These are phyloP conservation scores for Alces alces DNA, from an alignment of 2,113 vertebrate species.

Conservation along the genomic window DNA sequence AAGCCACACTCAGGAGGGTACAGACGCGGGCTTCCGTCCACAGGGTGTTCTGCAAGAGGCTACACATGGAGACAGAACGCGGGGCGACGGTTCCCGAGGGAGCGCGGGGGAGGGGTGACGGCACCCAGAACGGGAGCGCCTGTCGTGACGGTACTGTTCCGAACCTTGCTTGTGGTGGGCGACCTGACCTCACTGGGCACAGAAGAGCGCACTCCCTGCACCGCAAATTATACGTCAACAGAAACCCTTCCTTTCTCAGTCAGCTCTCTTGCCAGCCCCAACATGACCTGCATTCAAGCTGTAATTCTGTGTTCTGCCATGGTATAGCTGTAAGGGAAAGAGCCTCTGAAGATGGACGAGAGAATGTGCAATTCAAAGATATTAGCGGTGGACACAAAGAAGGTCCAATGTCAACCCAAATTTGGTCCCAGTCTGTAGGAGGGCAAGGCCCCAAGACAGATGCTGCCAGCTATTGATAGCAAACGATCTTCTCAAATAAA, in stretches of 20 bases:
- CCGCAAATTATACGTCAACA: not conserved
- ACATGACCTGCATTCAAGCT: not conserved
- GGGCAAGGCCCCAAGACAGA: not conserved
- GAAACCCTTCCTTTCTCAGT: not conserved
- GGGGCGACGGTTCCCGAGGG: fast-evolving
- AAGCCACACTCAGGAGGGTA: not conserved
- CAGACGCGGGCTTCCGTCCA: fast-evolving
- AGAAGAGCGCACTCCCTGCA: not conserved
- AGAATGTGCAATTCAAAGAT: not conserved
- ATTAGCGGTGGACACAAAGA: not conserved
- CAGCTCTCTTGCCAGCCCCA: not conserved
- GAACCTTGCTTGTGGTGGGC: not conserved
- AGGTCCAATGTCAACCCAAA: not conserved
- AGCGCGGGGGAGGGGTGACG: fast-evolving
- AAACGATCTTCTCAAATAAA: fast-evolving
- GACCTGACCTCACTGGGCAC: not conserved
- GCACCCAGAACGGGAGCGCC: too few relatives aligned
- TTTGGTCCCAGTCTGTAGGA: not conserved
- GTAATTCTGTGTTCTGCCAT: not conserved
- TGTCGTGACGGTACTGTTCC: not conserved
- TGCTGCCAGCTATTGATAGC: not conserved
- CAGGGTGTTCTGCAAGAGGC: fast-evolving
- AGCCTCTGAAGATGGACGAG: not conserved
- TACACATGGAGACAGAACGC: fast-evolving
- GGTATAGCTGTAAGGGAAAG: not conserved